A percentile compares a stretch with the other conserved stretches of the same genome.
These are phyloP conservation scores for Diorhabda sublineata DNA, from an alignment of 1,140 invertebrate species.

Conservation along the genomic window DNA sequence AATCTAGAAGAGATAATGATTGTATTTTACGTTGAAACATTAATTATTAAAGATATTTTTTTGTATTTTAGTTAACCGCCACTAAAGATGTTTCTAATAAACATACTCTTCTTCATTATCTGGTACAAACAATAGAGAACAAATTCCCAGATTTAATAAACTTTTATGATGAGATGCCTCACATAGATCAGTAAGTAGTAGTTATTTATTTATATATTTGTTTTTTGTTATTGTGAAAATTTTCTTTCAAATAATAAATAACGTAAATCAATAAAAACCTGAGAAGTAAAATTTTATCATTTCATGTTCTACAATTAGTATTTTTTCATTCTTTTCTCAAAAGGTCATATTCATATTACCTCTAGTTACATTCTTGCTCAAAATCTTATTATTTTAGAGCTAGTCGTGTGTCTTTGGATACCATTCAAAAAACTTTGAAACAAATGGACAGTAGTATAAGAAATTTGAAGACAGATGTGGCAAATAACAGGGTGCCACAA, in stretches of 20 bases:
- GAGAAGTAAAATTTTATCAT: no score
- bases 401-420: slow-evolving; percentile 80
- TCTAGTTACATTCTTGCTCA: no score
- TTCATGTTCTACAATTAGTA: no score
- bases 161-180: slow-evolving; percentile 83
- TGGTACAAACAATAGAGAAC: slow-evolving; percentile 82
- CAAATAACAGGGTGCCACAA: slow-evolving; percentile 73
- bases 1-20: no score
- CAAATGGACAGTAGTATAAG: slow-evolving; percentile 84
- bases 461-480: slow-evolving; percentile 83
- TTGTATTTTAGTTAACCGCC: slow-evolving; percentile 68
- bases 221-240: no score
- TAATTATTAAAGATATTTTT: background rate
- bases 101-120: slow-evolving; percentile 87
- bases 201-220: background rate
- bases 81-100: slow-evolving; percentile 95
- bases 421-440: slow-evolving; percentile 76
- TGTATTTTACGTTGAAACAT: no score
- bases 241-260: no score
- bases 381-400: slow-evolving; percentile 51
- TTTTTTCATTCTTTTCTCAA: no score
- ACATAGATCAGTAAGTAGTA: slow-evolving; percentile 62
- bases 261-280: no score
- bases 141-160: slow-evolving; percentile 81
- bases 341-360: no score